Conservation (phyloP, 2,797 vertebrate genomes). For the Pseudomugil tenellus region DNA sequence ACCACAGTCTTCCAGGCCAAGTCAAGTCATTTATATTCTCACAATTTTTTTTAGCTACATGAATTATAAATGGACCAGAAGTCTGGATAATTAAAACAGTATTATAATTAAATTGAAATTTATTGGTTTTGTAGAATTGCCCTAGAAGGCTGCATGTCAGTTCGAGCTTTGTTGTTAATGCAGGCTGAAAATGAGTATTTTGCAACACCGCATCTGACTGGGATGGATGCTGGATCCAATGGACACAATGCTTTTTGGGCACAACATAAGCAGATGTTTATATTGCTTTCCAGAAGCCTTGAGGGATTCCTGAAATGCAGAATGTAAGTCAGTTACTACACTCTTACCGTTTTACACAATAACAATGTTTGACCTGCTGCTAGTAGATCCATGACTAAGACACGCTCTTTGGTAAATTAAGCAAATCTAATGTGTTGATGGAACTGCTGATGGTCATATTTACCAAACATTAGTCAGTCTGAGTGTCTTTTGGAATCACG, state of each 20-base stretch:
- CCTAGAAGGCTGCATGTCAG: conserved; percentile 72
- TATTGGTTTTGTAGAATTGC: conserved; percentile 44
- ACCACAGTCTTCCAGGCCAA: conserved; percentile 77
- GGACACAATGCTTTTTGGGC: conserved; percentile 61
- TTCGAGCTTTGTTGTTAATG: conserved; percentile 55
- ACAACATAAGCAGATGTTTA: conserved; percentile 66
- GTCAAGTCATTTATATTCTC: conserved; percentile 27
- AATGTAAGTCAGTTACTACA: conserved; percentile 63
- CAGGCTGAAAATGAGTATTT: conserved; percentile 73
- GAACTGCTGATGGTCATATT: conserved; percentile 79
- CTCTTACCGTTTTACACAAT: conserved; percentile 54
- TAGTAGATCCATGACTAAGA: conserved; percentile 35
- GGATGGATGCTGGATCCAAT: conserved; percentile 64
- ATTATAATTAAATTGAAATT: conserved; percentile 6
- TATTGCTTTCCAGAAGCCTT: conserved; percentile 58
- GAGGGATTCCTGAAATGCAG: conserved; percentile 63
- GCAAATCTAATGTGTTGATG: conserved; percentile 59
- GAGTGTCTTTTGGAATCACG: conserved; percentile 61
- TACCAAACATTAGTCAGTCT: conserved; percentile 77
- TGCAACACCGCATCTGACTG: conserved; percentile 74
- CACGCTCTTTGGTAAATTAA: conserved; percentile 37
- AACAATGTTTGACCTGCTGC: conserved; percentile 28
- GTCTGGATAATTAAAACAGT: conserved; percentile 1
- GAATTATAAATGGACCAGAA: conserved; percentile 9
- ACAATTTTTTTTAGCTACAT: background rate